A percentile compares a stretch with the other conserved stretches of the same genome.
Evolutionary conservation across 2,888 invertebrate species (phyloP).

Genomic region (Hydroisotoma schaefferi): DNA sequence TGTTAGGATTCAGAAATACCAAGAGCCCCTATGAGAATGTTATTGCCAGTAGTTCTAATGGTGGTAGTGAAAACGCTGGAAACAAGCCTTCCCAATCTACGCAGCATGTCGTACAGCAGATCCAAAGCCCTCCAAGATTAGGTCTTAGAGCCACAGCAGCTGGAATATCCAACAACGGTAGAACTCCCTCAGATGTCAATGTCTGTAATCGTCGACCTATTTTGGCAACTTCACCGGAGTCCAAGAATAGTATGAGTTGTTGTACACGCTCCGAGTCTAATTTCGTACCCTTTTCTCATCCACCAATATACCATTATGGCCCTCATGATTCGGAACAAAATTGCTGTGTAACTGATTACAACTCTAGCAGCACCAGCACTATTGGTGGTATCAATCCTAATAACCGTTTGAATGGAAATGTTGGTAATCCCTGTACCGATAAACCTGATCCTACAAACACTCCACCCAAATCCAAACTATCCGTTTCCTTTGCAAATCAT

Average conservation of each 20-base stretch:
- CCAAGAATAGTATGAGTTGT: too few relatives aligned
- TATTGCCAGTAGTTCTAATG: background rate
- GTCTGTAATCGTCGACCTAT: background rate
- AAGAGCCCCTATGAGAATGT: slow-evolving; percentile 52
- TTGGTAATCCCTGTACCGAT: background rate
- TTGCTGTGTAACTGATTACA: slow-evolving; percentile 3
- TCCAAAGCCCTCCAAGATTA: slow-evolving; percentile 8
- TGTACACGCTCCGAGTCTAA: too few relatives aligned
- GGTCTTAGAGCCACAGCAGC: slow-evolving; percentile 3
- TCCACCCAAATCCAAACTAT: slow-evolving; percentile 44
- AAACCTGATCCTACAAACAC: background rate
- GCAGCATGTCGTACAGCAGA: background rate
- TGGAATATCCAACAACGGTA: background rate
- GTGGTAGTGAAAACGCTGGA: background rate
- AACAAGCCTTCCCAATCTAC: background rate
- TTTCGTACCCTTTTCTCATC: background rate
- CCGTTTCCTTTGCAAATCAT: slow-evolving; percentile 47
- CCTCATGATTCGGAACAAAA: background rate
- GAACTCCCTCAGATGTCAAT: background rate
- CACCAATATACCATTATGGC: background rate
- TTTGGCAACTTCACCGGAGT: background rate
- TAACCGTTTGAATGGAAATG: slow-evolving; percentile 10
- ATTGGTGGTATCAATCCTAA: background rate
- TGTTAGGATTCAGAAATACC: slow-evolving; percentile 25
- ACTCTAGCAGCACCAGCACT: slow-evolving; percentile 6